A percentile compares a stretch with the other conserved stretches of the same genome.
Conservation (phyloP, 1,140 invertebrate genomes). For the Drosophila baimaii region DNA sequence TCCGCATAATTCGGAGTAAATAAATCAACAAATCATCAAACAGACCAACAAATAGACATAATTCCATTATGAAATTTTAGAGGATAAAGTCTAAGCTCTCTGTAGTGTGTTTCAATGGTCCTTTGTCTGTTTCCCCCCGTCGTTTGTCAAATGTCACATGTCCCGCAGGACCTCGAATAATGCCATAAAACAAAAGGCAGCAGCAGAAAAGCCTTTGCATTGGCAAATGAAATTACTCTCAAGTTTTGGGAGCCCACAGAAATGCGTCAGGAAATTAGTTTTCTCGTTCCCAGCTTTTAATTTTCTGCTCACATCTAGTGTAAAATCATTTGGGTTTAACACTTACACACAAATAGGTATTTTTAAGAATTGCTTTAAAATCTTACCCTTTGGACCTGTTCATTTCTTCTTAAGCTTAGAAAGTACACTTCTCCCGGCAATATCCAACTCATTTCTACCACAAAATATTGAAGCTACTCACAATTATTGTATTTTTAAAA, state of each 20-base stretch:
- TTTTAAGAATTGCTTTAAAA: too few species aligned
- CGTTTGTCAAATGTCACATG: constrained; percentile 23
- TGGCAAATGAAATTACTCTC: constrained; percentile 32
- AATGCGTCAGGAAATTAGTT: constrained; percentile 20
- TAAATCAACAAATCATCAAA: constrained; percentile 18
- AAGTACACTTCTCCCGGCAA: too few species aligned
- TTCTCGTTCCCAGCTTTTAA: background rate
- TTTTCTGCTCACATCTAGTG: too few species aligned
- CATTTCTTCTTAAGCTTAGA: too few species aligned
- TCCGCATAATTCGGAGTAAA: constrained; percentile 1
- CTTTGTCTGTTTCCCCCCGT: constrained; percentile 1
- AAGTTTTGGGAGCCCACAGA: constrained; percentile 24
- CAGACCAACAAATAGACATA: constrained; percentile 10
- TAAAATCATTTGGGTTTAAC: too few species aligned
- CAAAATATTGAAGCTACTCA: too few species aligned
- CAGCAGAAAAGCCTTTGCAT: constrained; percentile 10
- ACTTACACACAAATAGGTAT: too few species aligned
- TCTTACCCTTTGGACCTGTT: constrained; percentile 1
- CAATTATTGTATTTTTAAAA: too few species aligned
- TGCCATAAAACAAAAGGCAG: constrained; percentile 13
- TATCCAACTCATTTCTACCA: too few species aligned
- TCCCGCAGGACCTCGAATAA: constrained; percentile 7
- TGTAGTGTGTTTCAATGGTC: constrained; percentile 1
- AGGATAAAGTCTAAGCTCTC: constrained; percentile 11
- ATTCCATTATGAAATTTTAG: constrained; percentile 1